Evolutionary conservation across 2,797 vertebrate genomes (phyloP), one percentile per base, ranked within the genome.

Genomic region (Notolepis coatsorum): DNA sequence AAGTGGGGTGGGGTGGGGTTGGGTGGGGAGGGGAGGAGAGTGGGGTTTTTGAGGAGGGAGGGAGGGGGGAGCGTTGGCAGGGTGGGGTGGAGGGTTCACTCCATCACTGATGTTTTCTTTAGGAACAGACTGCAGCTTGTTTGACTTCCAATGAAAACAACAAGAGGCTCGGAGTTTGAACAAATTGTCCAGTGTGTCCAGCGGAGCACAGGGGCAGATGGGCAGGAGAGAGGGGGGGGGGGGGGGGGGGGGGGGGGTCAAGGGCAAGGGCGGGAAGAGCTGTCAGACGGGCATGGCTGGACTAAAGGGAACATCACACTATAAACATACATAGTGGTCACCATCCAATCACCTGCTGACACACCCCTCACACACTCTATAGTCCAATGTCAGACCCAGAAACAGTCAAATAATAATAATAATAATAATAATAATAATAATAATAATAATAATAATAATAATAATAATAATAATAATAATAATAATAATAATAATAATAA

Each of bases 61-160:
- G 2, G 33, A 9, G 13, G 45, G 15, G n/a, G 27, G 17, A 1
- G 25, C 10, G 42, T 25, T 25, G 27, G 28, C 12, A 7, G 46
- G 49, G 60, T 51, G 45, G 51, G 20, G 38, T 7, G 49, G 52
- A 38, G 54, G 66, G 59, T 67, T 42, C 65, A 74, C 84, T 80
- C 79, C 76, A 82, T 82, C 86, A 53, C 83, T 83, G 86, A 89
- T 91, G 89, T 93, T 93, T 93, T 92, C 90, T 86, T 86, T 89
- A 89, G 88, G 86, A 93, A 93, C 92, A 93, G 86, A 85, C 87
- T 79, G 84, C 85, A 52, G 79, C 90, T 93, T 93, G 92, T 93
- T 92, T 87, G 85, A 88, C 84, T 82, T 85, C 83, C 84, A 89
- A 89, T 62, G 74, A 86, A 90, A 89, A 89, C 90, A 88, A 85